Evolutionary conservation across 2,888 invertebrate genomes (phyloP), one percentile per base, ranked within the genome.

Genomic region (Caenorhabditis sinica): DNA sequence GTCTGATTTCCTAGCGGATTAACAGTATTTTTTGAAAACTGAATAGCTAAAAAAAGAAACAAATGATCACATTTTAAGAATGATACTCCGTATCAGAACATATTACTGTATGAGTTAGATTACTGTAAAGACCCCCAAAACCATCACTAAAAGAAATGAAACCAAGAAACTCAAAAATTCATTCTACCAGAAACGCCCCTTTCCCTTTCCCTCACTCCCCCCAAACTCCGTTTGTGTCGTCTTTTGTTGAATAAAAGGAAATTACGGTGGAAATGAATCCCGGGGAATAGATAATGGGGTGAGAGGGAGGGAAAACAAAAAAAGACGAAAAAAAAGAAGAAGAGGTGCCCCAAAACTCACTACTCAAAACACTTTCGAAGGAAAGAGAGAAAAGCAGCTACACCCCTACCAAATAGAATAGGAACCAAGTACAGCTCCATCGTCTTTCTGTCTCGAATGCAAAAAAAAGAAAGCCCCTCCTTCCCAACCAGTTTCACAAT

Each of bases 201-300:
- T 60, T 60, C n/a, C 53, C 8, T 20, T 33, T 3, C 20, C 63
- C 25, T 25, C 15, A 5, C 4, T 45, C 11, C 28, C 17, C 9
- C 9, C 33, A 40, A 40, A 6, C 40, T 53, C 53, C 53, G 53
- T 56, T 56, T n/a, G 28, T 51, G 30, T 33, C 63, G 17, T 25
- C 53, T 13, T 56, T 43, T 28, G 60, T 33, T 17, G 58, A 73
- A 73, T 60, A 49, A 49, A 56, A 69, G 77, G 77, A 80, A 72
- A 72, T 72, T 80, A 80, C 72, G 33, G 80, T 80, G 80, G 80
- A 80, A 80, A 80, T 80, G 72, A 73, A 66, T 66, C 66, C 69
- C 30, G 58, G 20, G 15, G 49, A 71, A 72, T 43, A 66, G 63
- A 80, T 66, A 56, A 80, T 72, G 80, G 49, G 49, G 20, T 49